Percentiles rank a stretch among this genome's conserved stretches.
phyloP scores from a whole-genome alignment of 2,888 invertebrate genomes.

The Machimus rusticus region DNA sequence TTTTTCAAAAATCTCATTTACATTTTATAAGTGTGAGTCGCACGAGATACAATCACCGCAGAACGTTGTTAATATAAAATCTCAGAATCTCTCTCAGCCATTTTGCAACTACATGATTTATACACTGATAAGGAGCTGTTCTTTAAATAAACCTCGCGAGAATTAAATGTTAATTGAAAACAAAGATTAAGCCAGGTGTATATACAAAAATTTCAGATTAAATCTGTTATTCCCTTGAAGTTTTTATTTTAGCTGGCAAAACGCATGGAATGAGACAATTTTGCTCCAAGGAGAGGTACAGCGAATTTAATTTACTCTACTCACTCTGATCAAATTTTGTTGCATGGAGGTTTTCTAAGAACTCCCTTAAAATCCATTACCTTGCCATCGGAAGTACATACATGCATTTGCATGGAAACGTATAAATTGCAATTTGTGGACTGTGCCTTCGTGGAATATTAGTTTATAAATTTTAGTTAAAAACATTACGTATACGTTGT shows the following conservation, averaged over 20 bases:
- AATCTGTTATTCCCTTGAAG: background rate
- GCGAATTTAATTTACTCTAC: background rate
- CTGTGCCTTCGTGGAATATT: background rate
- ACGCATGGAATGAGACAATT: background rate
- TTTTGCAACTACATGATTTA: background rate
- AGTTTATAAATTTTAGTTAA: background rate
- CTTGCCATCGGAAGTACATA: background rate
- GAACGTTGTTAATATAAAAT: background rate
- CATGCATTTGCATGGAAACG: background rate
- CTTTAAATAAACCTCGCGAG: background rate
- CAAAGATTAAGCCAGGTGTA: background rate
- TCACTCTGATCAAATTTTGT: background rate
- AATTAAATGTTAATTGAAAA: background rate
- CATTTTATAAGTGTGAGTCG: background rate
- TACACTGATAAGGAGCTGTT: background rate
- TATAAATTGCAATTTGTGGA: background rate
- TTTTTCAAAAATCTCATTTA: background rate
- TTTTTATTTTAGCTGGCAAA: background rate
- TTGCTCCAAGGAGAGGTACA: background rate
- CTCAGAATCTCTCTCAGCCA: background rate
- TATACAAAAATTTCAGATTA: background rate
- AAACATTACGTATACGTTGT: background rate
- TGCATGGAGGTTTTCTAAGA: background rate
- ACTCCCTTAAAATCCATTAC: background rate
- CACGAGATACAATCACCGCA: background rate